These are phyloP conservation scores for Metalampra italica DNA, from an alignment of 2,888 invertebrate genomes.

Conservation along the genomic window DNA sequence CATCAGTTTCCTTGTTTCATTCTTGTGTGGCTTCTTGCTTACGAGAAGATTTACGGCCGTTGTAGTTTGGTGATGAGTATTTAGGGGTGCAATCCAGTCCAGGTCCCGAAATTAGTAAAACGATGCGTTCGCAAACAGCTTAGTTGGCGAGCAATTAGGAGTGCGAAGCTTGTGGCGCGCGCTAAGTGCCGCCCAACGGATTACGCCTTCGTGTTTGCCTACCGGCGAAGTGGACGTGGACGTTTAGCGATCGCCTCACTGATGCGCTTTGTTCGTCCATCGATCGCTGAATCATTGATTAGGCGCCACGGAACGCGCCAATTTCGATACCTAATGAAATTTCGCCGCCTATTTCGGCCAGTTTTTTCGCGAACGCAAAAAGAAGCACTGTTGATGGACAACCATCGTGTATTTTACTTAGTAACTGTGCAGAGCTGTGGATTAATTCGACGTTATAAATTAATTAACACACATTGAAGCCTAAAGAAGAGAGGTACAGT, in stretches of 20 bases:
- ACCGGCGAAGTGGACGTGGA: conserved; percentile 67
- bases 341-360: neutral
- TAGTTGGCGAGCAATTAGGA: conserved; percentile 71
- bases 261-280: conserved; percentile 63
- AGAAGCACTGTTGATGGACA: neutral
- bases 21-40: too few relatives aligned
- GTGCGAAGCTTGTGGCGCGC: conserved; percentile 63
- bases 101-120: too few relatives aligned
- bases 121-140: conserved; percentile 68
- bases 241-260: conserved; percentile 60
- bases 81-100: too few relatives aligned
- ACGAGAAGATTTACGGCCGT: too few relatives aligned
- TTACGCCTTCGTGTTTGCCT: conserved; percentile 68
- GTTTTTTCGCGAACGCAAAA: neutral
- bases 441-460: too few relatives aligned
- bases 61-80: too few relatives aligned
- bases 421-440: neutral
- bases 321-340: conserved; percentile 1
- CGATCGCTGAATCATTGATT: conserved; percentile 60
- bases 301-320: conserved; percentile 13
- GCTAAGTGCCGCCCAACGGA: conserved; percentile 71
- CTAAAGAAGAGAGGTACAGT: too few relatives aligned
- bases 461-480: too few relatives aligned
- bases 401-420: too few relatives aligned
- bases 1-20: too few relatives aligned